Evolutionary conservation across 2,797 vertebrate species (phyloP).

Genomic region (Catostomus latipinnis): DNA sequence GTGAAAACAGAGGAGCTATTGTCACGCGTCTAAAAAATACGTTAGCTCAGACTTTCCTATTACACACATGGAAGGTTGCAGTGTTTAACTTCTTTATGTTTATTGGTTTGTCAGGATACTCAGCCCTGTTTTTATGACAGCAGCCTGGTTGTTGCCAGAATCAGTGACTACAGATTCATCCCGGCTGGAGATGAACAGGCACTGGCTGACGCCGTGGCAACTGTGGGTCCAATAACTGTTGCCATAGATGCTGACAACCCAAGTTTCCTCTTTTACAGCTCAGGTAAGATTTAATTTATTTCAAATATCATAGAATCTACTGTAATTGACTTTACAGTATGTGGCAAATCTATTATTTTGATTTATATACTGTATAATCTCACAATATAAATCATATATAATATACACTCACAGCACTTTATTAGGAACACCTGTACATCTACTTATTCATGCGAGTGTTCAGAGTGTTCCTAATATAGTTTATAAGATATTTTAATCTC

Average conservation of each 20-base stretch:
- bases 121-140: conserved; percentile 79
- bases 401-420: too few relatives aligned
- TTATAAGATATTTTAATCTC: too few relatives aligned
- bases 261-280: conserved; percentile 83
- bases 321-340: too few relatives aligned
- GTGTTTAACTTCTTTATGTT: not conserved
- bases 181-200: conserved; percentile 80
- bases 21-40: too few relatives aligned
- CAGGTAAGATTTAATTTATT: conserved; percentile 65
- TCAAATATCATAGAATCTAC: too few relatives aligned
- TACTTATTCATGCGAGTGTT: too few relatives aligned
- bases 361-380: too few relatives aligned
- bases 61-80: not conserved
- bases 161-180: conserved; percentile 80
- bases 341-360: too few relatives aligned
- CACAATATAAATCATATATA: too few relatives aligned
- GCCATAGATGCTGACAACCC: conserved; percentile 78
- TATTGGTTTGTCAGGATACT: conserved; percentile 69
- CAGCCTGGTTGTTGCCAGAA: conserved; percentile 70
- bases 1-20: too few relatives aligned
- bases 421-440: too few relatives aligned
- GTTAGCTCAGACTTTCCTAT: not conserved
- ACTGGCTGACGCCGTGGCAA: conserved; percentile 78
- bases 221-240: conserved; percentile 80
- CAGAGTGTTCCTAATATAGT: too few relatives aligned